phyloP scores from a whole-genome alignment of 2,888 invertebrate genomes.

The Oxyteleia sp. region DNA sequence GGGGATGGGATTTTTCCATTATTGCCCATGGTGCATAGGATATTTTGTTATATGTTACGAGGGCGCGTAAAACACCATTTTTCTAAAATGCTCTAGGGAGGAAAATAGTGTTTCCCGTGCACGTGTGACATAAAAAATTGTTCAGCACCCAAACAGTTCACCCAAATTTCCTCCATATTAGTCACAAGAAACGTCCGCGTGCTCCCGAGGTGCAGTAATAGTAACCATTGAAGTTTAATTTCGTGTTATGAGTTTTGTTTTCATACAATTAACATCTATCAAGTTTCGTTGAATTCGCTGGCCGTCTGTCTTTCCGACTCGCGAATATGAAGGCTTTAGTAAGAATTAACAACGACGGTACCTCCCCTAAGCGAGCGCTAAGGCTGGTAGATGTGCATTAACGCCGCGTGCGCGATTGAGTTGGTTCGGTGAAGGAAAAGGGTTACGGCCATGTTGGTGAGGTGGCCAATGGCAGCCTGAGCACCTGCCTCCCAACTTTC shows the following conservation, averaged over 20 bases:
- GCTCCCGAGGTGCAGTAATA: not conserved
- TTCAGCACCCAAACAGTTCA: too few relatives aligned
- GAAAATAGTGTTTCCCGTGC: too few relatives aligned
- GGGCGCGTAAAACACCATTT: too few relatives aligned
- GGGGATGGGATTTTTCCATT: too few relatives aligned
- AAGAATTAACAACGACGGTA: constrained; percentile 71
- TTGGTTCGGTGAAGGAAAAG: too few relatives aligned
- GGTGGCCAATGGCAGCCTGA: too few relatives aligned
- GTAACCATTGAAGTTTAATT: constrained; percentile 24
- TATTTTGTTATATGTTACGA: too few relatives aligned
- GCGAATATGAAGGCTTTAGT: constrained; percentile 65
- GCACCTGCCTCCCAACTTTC: too few relatives aligned
- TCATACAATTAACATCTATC: constrained; percentile 45
- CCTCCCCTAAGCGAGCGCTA: constrained; percentile 74
- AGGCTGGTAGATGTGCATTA: constrained; percentile 79
- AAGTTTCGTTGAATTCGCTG: constrained; percentile 48
- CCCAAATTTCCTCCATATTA: not conserved
- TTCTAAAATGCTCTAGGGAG: too few relatives aligned
- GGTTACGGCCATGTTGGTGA: too few relatives aligned
- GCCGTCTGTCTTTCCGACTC: constrained; percentile 47
- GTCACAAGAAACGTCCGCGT: not conserved
- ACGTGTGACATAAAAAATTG: too few relatives aligned
- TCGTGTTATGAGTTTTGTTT: constrained; percentile 42
- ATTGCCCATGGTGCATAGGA: too few relatives aligned
- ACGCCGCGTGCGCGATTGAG: constrained; percentile 80